phyloP scores from a whole-genome alignment of 2,113 vertebrate genomes.

The Edolisoma coerulescens region DNA sequence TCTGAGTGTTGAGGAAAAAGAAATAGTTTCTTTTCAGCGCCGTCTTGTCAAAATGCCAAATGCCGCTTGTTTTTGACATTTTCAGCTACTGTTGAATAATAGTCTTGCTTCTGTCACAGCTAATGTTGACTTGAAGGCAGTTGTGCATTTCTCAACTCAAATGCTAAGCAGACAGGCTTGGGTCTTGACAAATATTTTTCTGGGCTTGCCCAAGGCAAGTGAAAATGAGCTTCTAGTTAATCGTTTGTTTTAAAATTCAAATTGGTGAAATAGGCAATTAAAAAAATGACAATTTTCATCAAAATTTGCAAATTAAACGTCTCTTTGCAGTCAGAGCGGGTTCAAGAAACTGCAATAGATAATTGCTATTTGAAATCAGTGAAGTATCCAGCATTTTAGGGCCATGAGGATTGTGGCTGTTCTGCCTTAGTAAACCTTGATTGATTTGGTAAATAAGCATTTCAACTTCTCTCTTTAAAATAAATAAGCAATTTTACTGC shows the following conservation, averaged over 20 bases:
- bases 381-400: constrained; percentile 58
- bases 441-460: constrained; percentile 73
- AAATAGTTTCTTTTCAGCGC: constrained; percentile 55
- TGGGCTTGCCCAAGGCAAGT: constrained; percentile 64
- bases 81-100: constrained; percentile 75
- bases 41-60: constrained; percentile 72
- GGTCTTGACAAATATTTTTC: constrained; percentile 70
- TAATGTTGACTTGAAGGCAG: constrained; percentile 74
- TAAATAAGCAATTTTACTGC: constrained; percentile 72
- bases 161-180: constrained; percentile 57
- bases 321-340: constrained; percentile 32
- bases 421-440: constrained; percentile 71
- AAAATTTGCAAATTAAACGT: constrained; percentile 58
- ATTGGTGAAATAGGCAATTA: constrained; percentile 62
- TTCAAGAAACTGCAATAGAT: constrained; percentile 48
- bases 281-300: constrained; percentile 67
- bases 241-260: constrained; percentile 61
- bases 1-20: background rate
- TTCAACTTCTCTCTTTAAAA: constrained; percentile 71
- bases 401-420: constrained; percentile 37
- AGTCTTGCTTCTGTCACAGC: constrained; percentile 75
- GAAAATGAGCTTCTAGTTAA: constrained; percentile 60
- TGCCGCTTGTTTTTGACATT: constrained; percentile 75
- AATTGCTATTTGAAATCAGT: constrained; percentile 63
- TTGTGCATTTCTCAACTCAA: constrained; percentile 72